Percentiles rank a stretch among this genome's conserved stretches.
These are phyloP conservation scores for Patagioenas fasciata DNA, from an alignment of 2,113 vertebrate genomes.

Conservation along the genomic window DNA sequence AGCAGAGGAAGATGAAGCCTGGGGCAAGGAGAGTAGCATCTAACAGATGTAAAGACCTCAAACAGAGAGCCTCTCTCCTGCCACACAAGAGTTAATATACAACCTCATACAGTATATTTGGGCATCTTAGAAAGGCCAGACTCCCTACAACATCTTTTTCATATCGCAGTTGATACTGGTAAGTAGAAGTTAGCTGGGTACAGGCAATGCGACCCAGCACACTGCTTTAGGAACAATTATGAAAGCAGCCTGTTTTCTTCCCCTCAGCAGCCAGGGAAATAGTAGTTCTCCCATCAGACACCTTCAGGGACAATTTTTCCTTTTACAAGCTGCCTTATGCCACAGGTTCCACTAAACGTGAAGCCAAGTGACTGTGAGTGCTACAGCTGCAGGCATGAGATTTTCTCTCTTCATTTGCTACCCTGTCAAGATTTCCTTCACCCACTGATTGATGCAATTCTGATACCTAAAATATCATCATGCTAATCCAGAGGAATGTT, in stretches of 20 bases:
- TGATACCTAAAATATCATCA: background rate
- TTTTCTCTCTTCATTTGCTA: background rate
- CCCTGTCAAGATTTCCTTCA: background rate
- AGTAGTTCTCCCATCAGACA: background rate
- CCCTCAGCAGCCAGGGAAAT: background rate
- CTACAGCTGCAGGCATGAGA: background rate
- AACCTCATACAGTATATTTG: background rate
- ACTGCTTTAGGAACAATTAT: background rate
- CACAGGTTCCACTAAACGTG: accelerated
- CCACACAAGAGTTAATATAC: background rate
- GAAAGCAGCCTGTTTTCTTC: background rate
- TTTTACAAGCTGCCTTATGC: background rate
- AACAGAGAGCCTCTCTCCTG: background rate
- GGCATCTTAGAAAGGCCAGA: background rate
- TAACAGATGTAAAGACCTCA: background rate
- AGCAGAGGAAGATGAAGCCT: background rate
- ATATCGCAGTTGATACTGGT: background rate
- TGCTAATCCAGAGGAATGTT: background rate
- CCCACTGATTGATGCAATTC: background rate
- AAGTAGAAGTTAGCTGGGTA: background rate
- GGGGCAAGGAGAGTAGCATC: background rate
- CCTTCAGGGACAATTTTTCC: background rate
- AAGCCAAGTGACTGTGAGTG: background rate
- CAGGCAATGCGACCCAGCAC: background rate
- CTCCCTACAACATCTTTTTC: background rate